A percentile compares a stretch with the other conserved stretches of the same genome.
phyloP scores from a whole-genome alignment of 2,888 invertebrate species.

The Rotaria macrura region DNA sequence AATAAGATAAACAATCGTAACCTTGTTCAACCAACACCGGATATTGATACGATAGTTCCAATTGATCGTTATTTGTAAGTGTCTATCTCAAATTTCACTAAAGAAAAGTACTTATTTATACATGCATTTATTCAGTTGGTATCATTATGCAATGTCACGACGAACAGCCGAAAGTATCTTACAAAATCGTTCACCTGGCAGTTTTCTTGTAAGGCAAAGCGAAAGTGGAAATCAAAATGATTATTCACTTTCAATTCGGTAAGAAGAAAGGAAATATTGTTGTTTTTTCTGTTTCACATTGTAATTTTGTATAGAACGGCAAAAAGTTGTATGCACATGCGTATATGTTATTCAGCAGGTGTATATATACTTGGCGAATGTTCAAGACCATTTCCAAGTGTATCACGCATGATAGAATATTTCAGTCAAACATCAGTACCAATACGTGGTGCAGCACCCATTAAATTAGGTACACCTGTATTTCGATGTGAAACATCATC shows the following conservation, averaged over 20 bases:
- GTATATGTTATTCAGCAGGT: slow-evolving; percentile 66
- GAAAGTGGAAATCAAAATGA: slow-evolving; percentile 33
- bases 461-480: slow-evolving; percentile 27
- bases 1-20: background rate
- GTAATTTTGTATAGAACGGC: slow-evolving; percentile 63
- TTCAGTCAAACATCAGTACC: slow-evolving; percentile 83
- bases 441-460: slow-evolving; percentile 81
- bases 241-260: slow-evolving; percentile 32
- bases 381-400: slow-evolving; percentile 77
- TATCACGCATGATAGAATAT: slow-evolving; percentile 86
- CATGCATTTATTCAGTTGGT: slow-evolving; percentile 23
- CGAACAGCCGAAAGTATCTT: slow-evolving; percentile 31
- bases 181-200: slow-evolving; percentile 45
- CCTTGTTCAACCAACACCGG: background rate
- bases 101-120: background rate
- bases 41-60: background rate
- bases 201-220: slow-evolving; percentile 57
- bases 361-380: slow-evolving; percentile 81
- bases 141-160: slow-evolving; percentile 31
- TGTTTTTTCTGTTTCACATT: background rate
- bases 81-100: background rate
- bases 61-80: slow-evolving; percentile 20
- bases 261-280: background rate
- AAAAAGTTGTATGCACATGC: slow-evolving; percentile 90
- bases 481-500: background rate